Percentiles rank a stretch among this genome's conserved stretches.
Evolutionary conservation across 1,140 invertebrate genomes (phyloP).

Genomic region (Hyles euphorbiae): DNA sequence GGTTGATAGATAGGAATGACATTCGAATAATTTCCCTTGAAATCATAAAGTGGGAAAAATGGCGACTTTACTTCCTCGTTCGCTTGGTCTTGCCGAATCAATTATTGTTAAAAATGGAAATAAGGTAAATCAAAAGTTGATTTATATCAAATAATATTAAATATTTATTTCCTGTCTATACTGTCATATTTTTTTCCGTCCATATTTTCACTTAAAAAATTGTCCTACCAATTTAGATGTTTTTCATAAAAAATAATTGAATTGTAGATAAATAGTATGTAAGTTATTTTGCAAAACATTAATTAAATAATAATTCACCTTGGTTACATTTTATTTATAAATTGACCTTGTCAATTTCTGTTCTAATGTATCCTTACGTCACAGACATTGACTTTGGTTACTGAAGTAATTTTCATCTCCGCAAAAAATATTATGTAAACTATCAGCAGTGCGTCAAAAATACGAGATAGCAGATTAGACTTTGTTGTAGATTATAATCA

Average conservation of each 20-base stretch:
- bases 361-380: conserved; percentile 56
- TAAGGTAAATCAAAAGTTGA: conserved; percentile 75
- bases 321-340: conserved; percentile 43
- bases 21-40: background rate
- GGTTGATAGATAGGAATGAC: background rate
- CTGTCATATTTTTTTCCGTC: too few species aligned
- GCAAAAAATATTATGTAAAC: conserved; percentile 5
- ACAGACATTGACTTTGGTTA: conserved; percentile 19
- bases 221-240: too few species aligned
- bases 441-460: background rate
- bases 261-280: too few species aligned
- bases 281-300: too few species aligned
- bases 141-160: background rate
- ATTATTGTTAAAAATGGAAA: conserved; percentile 77
- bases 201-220: too few species aligned
- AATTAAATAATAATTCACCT: conserved; percentile 7
- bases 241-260: too few species aligned
- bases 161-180: too few species aligned
- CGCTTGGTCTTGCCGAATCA: conserved; percentile 78
- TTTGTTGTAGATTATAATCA: too few species aligned
- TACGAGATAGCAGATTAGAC: too few species aligned
- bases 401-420: conserved; percentile 7
- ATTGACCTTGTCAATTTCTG: conserved; percentile 59
- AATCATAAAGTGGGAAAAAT: conserved; percentile 69
- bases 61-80: conserved; percentile 82